Evolutionary conservation across 1,140 invertebrate species (phyloP), one percentile per base, ranked within the genome.

Genomic region (Heliconius melpomene): DNA sequence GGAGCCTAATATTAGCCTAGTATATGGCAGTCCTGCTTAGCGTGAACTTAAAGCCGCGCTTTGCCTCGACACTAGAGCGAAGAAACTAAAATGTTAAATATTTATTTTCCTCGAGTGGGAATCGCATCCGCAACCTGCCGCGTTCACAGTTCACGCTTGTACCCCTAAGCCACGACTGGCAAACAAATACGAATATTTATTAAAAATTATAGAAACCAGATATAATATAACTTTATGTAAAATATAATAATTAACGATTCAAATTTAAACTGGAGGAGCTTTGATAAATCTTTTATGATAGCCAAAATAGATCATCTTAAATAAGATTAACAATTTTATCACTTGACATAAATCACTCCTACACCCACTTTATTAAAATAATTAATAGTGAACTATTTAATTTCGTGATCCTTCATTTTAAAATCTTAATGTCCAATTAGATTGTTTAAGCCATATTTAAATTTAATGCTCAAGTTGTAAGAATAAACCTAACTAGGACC

Each of bases 401-500:
- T 0, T 29, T 29, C 0, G 11, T 26, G 11, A 29, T 29, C 60
- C 13, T n/a, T 66, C 6, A 66, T 26, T 60, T 23, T 60, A 1
- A 66, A 66, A 29, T 16, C 9, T 66, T 26, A 29, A 66, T 26
- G 1, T 66, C 29, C 3, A 66, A 66, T 66, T 13, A 66, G 23
- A 66, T 66, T 66, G 11, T 11, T 29, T 66, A 66, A 66, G 9
- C 23, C 0, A n/a, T 66, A 66, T 66, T 66, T 29, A 66, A 26
- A 66, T 66, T 29, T 66, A 7, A 66, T 66, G 26, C 1, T 73
- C 3, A 73, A 73, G 38, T n/a, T 46, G 38, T 52, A 29, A 54
- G 73, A 52, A 70, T 40, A 70, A 77, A 77, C 38, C n/a, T 79
- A 75, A 79, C 60, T 79, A 74, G 75, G 60, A 46, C 26, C 60